Base-by-base conservation (phyloP, 1,140 invertebrate genomes). In the Drosophila jambulina region DNA sequence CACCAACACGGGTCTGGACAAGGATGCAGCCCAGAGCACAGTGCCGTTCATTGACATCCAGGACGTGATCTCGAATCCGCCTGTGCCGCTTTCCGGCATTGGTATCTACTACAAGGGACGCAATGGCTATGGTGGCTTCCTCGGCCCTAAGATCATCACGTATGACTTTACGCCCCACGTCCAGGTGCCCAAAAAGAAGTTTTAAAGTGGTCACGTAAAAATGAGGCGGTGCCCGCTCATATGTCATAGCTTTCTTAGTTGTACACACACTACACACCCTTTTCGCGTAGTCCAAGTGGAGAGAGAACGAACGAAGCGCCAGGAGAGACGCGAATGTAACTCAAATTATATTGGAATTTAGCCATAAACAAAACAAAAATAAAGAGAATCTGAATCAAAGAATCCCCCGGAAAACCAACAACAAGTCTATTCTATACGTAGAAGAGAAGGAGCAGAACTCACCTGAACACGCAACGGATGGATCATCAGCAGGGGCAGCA, bases 401-500 rank as follows among this genome's bases (percentile, higher is more conserved):
- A 49, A 57, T 36, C n/a, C 63, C 19, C 8, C 25, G 38, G 34
- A 65, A 27, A 67, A 25, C 0, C 34, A 48, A 34, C 3, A n/a
- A 10, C 17, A 21, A 29, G 12, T 21, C 19, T 23, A 15, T n/a
- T 48, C 0, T 36, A 61, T 12, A 13, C 27, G 23, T 10, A 17
- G 13, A 19, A n/a, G 9, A 19, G 0, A 4, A 6, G 10, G 1
- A 9, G 17, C n/a, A 6, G 23, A 7, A 54, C 95, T 94, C 91
- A 98, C 97, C 95, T 98, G 98, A 63, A 98, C 96, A 76, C 98
- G 95, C 4, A 99, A 94, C 19, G 98, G 98, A 95, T 99, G 98
- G 93, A 97, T 96, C 93, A 97, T 95, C 3, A 99, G 94, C 62
- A 96, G 94, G 83, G 97, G 95, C 19, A 99, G 94, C 92, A 96